Percentiles rank a stretch among this genome's conserved stretches.
Evolutionary conservation across 2,888 invertebrate species (phyloP).

Genomic region (Phalangium opilio): DNA sequence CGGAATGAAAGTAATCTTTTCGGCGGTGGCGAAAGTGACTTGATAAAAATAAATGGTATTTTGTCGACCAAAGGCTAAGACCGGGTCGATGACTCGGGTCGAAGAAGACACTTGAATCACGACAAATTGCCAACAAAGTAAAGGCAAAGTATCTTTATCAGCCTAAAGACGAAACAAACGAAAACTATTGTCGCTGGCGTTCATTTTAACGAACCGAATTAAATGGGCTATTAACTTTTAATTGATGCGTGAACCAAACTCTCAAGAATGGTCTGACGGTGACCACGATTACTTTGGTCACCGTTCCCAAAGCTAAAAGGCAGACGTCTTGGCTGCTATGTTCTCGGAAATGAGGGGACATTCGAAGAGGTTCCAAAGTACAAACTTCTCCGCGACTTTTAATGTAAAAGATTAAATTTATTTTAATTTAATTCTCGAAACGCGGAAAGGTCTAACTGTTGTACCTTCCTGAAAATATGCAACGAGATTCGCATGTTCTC

Average conservation of each 20-base stretch:
- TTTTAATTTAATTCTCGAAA: background rate
- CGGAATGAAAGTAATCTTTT: slow-evolving; percentile 41
- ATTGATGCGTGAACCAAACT: slow-evolving; percentile 57
- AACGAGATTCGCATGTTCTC: slow-evolving; percentile 72
- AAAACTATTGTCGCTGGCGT: background rate
- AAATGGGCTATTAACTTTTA: slow-evolving; percentile 42
- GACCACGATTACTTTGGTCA: slow-evolving; percentile 74
- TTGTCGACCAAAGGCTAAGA: slow-evolving; percentile 76
- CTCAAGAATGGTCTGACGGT: slow-evolving; percentile 58
- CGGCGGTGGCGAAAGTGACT: slow-evolving; percentile 37
- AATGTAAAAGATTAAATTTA: slow-evolving; percentile 12
- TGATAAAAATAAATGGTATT: slow-evolving; percentile 72
- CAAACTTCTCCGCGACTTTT: slow-evolving; percentile 83
- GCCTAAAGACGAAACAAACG: slow-evolving; percentile 23
- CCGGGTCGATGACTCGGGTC: slow-evolving; percentile 57
- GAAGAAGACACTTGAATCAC: slow-evolving; percentile 53
- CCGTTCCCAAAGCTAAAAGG: slow-evolving; percentile 79
- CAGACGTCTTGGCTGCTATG: slow-evolving; percentile 57
- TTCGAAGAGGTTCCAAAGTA: slow-evolving; percentile 49
- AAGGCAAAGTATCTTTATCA: slow-evolving; percentile 57
- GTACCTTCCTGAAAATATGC: slow-evolving; percentile 74
- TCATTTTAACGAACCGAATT: background rate
- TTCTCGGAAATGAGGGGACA: slow-evolving; percentile 38
- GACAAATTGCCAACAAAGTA: slow-evolving; percentile 83
- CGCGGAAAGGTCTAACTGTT: background rate